Base-by-base conservation (phyloP, 2,888 invertebrate genomes). In the Cephalotes varians region DNA sequence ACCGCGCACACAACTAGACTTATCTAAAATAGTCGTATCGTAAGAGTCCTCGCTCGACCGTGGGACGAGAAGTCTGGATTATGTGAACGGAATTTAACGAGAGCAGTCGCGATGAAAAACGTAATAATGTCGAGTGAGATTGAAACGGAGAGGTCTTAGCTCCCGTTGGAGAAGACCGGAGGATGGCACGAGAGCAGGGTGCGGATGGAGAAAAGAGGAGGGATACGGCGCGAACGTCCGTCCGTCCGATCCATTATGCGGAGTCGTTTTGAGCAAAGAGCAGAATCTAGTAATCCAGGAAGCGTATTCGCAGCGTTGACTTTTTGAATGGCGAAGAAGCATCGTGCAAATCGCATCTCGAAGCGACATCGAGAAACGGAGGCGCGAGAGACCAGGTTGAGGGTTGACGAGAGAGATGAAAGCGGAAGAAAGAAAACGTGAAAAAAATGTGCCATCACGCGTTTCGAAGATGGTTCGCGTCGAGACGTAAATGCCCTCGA, bases 261-360 rank as follows among this genome's bases (percentile, higher is more conserved):
- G 21, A 77, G 76, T 84, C 81, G 84, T 77, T 34, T 84, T 49
- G 74, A 67, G 64, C 81, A 81, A 83, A 79, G 74, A 88, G 88
- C 82, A 83, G 82, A 88, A 88, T 67, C 84, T 71, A 51, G 85
- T 88, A 88, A 88, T 88, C 88, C 86, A 84, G 72, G 60, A 86
- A 71, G 76, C 83, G 84, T 79, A 72, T 81, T 86, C 82, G 62
- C 74, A 81, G n/a, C 88, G 83, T 80, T 83, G 86, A 88, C 86
- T 88, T 85, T 79, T 85, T 51, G 37, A 65, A 51, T 28, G 40
- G 71, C 73, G 49, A 72, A 65, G 62, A 56, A 12, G 40, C 58
- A 47, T 73, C 47, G 62, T 54, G 47, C 37, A 47, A 74, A 69
- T 28, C 60, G 51, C 47, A 65, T 31, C 31, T 49, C 62, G 86